Evolutionary conservation across 2,888 invertebrate genomes (phyloP).

Genomic region (Amiota minor): DNA sequence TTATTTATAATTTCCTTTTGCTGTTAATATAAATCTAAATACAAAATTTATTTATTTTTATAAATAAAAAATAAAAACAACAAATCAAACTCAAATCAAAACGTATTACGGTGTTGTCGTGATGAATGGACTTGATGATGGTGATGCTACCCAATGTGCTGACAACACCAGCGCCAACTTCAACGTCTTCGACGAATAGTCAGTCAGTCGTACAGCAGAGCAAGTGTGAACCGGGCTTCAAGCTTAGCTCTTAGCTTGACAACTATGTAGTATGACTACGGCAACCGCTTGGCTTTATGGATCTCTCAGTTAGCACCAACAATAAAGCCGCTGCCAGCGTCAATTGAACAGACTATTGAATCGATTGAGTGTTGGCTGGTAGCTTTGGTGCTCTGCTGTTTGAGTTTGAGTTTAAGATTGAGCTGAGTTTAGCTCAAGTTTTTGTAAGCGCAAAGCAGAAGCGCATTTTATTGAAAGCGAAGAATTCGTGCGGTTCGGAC

Average conservation of each 20-base stretch:
- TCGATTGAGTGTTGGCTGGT: too few species aligned
- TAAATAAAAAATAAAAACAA: conserved; percentile 11
- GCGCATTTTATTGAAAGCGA: conserved; percentile 67
- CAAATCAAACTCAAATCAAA: background rate
- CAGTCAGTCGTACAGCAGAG: conserved; percentile 36
- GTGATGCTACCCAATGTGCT: background rate
- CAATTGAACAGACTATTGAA: conserved; percentile 50
- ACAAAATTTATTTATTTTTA: background rate
- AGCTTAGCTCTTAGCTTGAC: conserved; percentile 36
- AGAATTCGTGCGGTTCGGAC: conserved; percentile 70
- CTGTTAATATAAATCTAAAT: background rate
- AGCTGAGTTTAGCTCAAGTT: too few species aligned
- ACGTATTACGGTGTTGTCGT: background rate
- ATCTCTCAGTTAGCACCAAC: too few species aligned
- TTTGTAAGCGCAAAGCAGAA: conserved; percentile 36
- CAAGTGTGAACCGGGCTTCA: background rate
- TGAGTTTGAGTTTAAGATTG: too few species aligned
- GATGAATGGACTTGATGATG: conserved; percentile 23
- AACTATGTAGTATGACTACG: too few species aligned
- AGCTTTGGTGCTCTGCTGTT: too few species aligned
- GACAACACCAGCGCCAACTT: conserved; percentile 12
- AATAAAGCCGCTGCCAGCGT: conserved; percentile 30
- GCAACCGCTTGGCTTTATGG: too few species aligned
- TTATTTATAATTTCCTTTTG: background rate
- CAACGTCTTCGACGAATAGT: conserved; percentile 25